A percentile compares a stretch with the other conserved stretches of the same genome.
Conservation (phyloP, 2,888 invertebrate species). For the Mythimna pallens region DNA sequence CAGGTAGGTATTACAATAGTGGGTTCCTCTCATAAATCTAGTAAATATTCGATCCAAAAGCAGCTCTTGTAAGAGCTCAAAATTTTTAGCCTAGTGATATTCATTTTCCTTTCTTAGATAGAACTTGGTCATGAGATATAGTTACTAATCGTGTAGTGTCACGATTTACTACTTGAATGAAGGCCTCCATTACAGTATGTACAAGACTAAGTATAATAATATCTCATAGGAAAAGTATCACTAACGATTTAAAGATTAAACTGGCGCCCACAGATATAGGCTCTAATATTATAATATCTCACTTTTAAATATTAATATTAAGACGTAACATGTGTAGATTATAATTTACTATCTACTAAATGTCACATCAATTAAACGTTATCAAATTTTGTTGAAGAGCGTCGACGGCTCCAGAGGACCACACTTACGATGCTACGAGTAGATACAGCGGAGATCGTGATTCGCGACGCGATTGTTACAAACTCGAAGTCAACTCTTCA, state of each 20-base stretch:
- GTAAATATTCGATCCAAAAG: slow-evolving; percentile 73
- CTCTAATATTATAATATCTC: slow-evolving; percentile 61
- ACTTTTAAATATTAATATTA: slow-evolving; percentile 61
- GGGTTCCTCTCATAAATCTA: slow-evolving; percentile 60
- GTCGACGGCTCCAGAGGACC: slow-evolving; percentile 11
- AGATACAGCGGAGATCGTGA: slow-evolving; percentile 33
- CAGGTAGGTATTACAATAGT: slow-evolving; percentile 40
- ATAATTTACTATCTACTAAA: slow-evolving; percentile 48
- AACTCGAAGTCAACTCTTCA: slow-evolving; percentile 52
- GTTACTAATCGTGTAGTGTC: slow-evolving; percentile 67
- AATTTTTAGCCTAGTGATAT: slow-evolving; percentile 82
- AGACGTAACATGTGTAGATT: slow-evolving; percentile 53
- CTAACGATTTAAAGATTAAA: slow-evolving; percentile 72
- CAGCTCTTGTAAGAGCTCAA: slow-evolving; percentile 70
- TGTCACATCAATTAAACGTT: slow-evolving; percentile 45
- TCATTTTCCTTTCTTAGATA: slow-evolving; percentile 76
- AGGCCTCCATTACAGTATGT: slow-evolving; percentile 87
- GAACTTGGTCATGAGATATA: slow-evolving; percentile 85
- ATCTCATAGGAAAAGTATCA: slow-evolving; percentile 81
- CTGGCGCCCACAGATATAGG: slow-evolving; percentile 47
- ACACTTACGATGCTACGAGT: slow-evolving; percentile 12
- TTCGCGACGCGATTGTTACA: slow-evolving; percentile 28
- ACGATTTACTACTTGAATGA: slow-evolving; percentile 81
- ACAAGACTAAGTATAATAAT: slow-evolving; percentile 72
- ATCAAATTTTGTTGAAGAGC: slow-evolving; percentile 51